These are phyloP conservation scores for Silurus lanzhouensis DNA, from an alignment of 2,797 vertebrate species.

Conservation along the genomic window DNA sequence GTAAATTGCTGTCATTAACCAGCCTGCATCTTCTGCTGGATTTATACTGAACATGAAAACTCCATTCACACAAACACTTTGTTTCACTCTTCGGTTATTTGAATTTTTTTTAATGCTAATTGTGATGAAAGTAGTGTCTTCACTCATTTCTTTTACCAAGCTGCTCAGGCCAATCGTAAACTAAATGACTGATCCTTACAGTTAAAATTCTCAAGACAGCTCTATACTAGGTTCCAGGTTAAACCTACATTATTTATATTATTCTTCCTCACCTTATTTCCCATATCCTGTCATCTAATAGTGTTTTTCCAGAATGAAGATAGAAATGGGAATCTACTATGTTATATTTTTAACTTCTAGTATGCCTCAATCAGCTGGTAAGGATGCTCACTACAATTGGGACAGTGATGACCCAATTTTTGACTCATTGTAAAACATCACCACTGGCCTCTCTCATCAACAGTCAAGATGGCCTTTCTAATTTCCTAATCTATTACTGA, in stretches of 20 bases:
- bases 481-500: no score
- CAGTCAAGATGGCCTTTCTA: no score
- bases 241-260: not conserved
- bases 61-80: not conserved
- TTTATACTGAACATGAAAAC: not conserved
- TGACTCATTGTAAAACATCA: no score
- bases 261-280: not conserved
- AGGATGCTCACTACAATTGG: no score
- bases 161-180: not conserved
- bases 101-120: not conserved
- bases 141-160: not conserved
- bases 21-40: not conserved
- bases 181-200: not conserved
- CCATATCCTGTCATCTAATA: not conserved
- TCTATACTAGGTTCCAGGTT: not conserved
- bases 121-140: not conserved
- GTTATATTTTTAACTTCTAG: not conserved
- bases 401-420: no score
- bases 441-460: no score
- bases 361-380: no score
- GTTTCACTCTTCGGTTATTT: not conserved
- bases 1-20: constrained; percentile 12
- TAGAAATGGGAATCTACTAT: not conserved
- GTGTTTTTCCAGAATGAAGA: not conserved
- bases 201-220: not conserved